Percentiles rank a stretch among this genome's conserved stretches.
Evolutionary conservation across 2,113 vertebrate species (phyloP).

Genomic region (Asarcornis scutulata): DNA sequence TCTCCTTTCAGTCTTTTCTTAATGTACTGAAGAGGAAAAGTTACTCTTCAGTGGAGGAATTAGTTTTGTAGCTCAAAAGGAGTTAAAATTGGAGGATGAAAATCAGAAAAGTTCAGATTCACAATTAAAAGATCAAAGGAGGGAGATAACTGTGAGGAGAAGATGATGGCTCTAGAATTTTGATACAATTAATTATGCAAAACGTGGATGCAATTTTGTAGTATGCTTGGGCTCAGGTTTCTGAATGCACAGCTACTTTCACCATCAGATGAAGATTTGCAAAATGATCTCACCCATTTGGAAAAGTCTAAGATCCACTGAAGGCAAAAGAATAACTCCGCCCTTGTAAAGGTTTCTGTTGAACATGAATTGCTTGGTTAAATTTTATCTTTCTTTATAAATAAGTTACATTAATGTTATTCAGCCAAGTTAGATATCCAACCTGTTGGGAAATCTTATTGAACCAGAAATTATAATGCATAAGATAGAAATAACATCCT

Average conservation of each 20-base stretch:
- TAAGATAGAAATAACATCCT: not conserved
- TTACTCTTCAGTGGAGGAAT: not conserved
- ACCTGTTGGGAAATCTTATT: not conserved
- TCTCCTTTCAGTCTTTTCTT: conserved; percentile 14
- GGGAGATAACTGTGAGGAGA: not conserved
- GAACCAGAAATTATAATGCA: not conserved
- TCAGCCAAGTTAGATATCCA: not conserved
- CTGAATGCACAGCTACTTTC: not conserved
- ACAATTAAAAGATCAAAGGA: not conserved
- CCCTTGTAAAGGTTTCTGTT: not conserved
- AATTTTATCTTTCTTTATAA: not conserved
- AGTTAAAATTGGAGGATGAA: not conserved
- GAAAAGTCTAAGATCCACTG: not conserved
- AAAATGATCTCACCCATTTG: not conserved
- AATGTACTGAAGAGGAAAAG: not conserved
- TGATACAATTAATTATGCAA: not conserved
- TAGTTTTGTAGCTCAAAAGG: not conserved
- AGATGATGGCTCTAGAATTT: not conserved
- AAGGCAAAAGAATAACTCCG: not conserved
- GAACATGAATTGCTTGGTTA: not conserved
- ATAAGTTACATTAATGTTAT: not conserved
- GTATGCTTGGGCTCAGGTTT: not conserved
- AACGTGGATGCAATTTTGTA: not conserved
- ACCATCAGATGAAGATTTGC: not conserved
- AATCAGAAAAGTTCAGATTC: not conserved